Percentiles rank a stretch among this genome's conserved stretches.
These are phyloP conservation scores for Elysia crispata DNA, from an alignment of 2,888 invertebrate genomes.

Conservation along the genomic window DNA sequence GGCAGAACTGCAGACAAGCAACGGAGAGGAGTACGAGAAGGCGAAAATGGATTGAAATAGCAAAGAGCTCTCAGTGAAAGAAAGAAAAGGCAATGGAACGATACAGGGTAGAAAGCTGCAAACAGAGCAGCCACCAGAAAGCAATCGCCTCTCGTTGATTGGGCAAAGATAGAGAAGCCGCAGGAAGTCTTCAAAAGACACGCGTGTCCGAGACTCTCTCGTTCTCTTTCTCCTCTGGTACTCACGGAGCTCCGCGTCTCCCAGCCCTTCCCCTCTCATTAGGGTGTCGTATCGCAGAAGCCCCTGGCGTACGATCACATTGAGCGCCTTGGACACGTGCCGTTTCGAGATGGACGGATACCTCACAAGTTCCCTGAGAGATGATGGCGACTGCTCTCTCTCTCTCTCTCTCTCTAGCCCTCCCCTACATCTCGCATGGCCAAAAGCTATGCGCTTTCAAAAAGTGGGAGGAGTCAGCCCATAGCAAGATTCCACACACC, in stretches of 20 bases:
- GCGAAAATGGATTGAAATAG: neutral
- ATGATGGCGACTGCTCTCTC: no score
- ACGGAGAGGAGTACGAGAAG: constrained; percentile 7
- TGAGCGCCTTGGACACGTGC: constrained; percentile 41
- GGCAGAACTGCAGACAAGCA: neutral
- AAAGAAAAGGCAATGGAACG: neutral
- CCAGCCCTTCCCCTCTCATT: constrained; percentile 42
- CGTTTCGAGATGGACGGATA: constrained; percentile 24
- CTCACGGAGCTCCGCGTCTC: neutral
- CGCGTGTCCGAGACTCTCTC: no score
- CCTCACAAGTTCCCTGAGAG: constrained; percentile 44
- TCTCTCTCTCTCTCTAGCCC: no score
- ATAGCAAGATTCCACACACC: no score
- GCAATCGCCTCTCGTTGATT: constrained; percentile 46
- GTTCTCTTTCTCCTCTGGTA: no score
- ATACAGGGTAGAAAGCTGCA: constrained; percentile 25
- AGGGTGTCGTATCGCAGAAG: constrained; percentile 42
- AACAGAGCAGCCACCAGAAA: constrained; percentile 35
- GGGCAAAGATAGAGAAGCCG: constrained; percentile 46
- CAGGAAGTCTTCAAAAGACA: constrained; percentile 16
- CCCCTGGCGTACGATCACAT: constrained; percentile 30
- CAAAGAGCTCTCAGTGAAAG: neutral
- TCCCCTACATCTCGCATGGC: no score
- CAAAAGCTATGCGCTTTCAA: no score
- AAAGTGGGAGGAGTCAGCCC: no score